A percentile compares a stretch with the other conserved stretches of the same genome.
Conservation (phyloP, 2,797 vertebrate genomes). For the Mustela erminea region DNA sequence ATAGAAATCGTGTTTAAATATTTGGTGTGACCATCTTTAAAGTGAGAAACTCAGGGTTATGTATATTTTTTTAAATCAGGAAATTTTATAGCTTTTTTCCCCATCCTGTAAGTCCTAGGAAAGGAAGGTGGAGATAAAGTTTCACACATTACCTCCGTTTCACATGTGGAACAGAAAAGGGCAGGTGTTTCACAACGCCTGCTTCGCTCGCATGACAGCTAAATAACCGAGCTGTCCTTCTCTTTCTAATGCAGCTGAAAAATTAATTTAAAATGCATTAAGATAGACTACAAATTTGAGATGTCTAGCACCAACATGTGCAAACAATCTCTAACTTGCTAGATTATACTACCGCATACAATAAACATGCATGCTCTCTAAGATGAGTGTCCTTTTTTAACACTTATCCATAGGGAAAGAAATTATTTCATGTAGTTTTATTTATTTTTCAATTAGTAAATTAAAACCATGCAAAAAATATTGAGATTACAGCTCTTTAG, state of each 20-base stretch:
- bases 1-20: background rate
- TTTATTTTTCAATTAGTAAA: background rate
- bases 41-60: background rate
- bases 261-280: background rate
- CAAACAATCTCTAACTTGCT: background rate
- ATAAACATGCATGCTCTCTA: background rate
- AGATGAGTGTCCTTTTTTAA: background rate
- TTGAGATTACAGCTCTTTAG: background rate
- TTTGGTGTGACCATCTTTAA: background rate
- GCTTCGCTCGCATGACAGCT: background rate
- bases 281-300: background rate
- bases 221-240: background rate
- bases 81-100: background rate
- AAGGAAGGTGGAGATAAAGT: background rate
- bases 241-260: background rate
- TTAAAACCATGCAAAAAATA: conserved; percentile 17
- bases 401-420: background rate
- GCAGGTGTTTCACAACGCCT: background rate
- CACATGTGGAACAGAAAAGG: background rate
- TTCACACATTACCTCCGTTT: background rate
- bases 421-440: background rate
- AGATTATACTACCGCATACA: background rate
- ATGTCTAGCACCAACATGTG: background rate
- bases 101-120: background rate
- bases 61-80: background rate